phyloP scores from a whole-genome alignment of 2,113 vertebrate genomes.

The Neotoma lepida region DNA sequence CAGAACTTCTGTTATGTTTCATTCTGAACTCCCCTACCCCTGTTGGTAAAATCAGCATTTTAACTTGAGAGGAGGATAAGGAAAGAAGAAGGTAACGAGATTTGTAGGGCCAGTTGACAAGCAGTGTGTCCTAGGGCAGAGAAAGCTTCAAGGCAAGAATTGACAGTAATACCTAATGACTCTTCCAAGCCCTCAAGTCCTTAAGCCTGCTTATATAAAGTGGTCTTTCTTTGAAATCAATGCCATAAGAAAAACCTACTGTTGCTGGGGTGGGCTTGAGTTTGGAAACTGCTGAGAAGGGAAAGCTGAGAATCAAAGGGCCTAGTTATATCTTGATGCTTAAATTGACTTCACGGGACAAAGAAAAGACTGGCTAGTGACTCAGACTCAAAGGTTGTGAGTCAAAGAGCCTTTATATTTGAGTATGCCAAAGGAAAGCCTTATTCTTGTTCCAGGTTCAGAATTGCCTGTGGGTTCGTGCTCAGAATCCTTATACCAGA shows the following conservation, averaged over 20 bases:
- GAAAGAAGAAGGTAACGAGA: slow-evolving; percentile 36
- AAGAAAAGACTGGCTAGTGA: slow-evolving; percentile 70
- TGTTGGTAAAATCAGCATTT: slow-evolving; percentile 51
- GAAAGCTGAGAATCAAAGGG: slow-evolving; percentile 54
- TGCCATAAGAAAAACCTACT: slow-evolving; percentile 25
- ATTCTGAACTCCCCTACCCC: slow-evolving; percentile 40
- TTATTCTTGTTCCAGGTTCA: slow-evolving; percentile 59
- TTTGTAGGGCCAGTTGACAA: slow-evolving; percentile 54
- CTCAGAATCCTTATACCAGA: slow-evolving; percentile 46
- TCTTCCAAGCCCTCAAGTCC: slow-evolving; percentile 41
- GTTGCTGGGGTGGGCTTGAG: neutral
- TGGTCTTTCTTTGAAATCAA: slow-evolving; percentile 66
- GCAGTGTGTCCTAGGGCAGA: slow-evolving; percentile 13
- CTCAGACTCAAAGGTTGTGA: slow-evolving; percentile 70
- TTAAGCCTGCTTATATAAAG: slow-evolving; percentile 49
- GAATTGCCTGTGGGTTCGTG: slow-evolving; percentile 42
- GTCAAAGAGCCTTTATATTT: slow-evolving; percentile 74
- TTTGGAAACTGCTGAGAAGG: slow-evolving; percentile 45
- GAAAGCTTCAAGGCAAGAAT: slow-evolving; percentile 34
- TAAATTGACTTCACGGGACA: slow-evolving; percentile 66
- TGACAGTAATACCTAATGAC: slow-evolving; percentile 57
- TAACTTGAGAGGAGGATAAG: neutral
- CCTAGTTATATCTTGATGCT: slow-evolving; percentile 56
- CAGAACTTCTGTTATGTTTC: slow-evolving; percentile 37
- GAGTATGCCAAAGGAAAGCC: slow-evolving; percentile 56